A percentile compares a stretch with the other conserved stretches of the same genome.
These are phyloP conservation scores for Equus przewalskii DNA, from an alignment of 2,113 vertebrate species.

Conservation along the genomic window DNA sequence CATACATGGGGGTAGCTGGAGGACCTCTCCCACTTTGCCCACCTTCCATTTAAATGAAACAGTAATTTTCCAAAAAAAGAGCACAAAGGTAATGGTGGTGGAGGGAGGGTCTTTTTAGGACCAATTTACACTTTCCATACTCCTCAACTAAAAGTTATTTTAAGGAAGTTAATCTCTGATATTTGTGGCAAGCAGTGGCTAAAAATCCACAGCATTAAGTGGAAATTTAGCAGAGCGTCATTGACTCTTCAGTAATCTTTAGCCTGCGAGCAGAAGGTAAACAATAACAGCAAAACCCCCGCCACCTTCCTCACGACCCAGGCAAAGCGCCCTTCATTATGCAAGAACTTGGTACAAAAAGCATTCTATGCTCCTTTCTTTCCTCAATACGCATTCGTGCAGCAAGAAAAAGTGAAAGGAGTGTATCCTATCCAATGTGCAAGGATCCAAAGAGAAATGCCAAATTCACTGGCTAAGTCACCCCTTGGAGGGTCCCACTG, in stretches of 20 bases:
- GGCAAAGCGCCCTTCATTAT: neutral
- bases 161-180: neutral
- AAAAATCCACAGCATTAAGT: neutral
- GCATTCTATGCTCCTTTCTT: slow-evolving; percentile 45
- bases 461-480: slow-evolving; percentile 71
- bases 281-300: neutral
- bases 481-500: slow-evolving; percentile 53
- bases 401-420: slow-evolving; percentile 76
- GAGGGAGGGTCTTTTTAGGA: neutral
- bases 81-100: neutral
- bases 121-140: accelerated
- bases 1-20: accelerated
- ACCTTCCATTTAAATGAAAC: neutral
- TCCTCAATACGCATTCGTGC: slow-evolving; percentile 72
- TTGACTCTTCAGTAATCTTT: neutral
- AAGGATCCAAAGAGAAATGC: slow-evolving; percentile 70
- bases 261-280: neutral
- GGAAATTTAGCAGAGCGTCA: neutral
- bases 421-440: slow-evolving; percentile 54
- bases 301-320: neutral
- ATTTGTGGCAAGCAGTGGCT: neutral
- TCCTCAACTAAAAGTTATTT: neutral
- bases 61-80: no score
- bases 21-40: accelerated
- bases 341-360: slow-evolving; percentile 54